Percentiles rank a stretch among this genome's conserved stretches.
Conservation (phyloP, 2,888 invertebrate species). For the Drosophila paranaensis region DNA sequence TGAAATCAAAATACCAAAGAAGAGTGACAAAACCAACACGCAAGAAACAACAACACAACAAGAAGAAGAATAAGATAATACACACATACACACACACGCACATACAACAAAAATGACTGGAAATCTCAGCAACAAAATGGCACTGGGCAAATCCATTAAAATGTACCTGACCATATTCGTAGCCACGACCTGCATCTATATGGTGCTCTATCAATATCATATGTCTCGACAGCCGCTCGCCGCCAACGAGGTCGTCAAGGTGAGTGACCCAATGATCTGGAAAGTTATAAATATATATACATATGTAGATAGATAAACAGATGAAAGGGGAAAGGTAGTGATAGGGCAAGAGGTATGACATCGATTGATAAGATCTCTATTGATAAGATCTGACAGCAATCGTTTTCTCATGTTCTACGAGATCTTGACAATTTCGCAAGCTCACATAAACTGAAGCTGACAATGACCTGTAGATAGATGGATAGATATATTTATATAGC, state of each 20-base stretch:
- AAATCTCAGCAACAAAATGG: constrained; percentile 73
- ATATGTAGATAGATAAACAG: no score
- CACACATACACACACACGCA: neutral
- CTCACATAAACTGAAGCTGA: neutral
- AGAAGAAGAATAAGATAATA: constrained; percentile 12
- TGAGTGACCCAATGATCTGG: constrained; percentile 49
- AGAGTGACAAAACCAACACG: constrained; percentile 62
- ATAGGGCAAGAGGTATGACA: neutral
- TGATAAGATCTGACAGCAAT: constrained; percentile 15
- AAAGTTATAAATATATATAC: neutral
- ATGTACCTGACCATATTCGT: constrained; percentile 88
- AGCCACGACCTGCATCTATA: constrained; percentile 87
- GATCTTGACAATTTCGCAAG: constrained; percentile 12
- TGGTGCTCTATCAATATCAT: constrained; percentile 88
- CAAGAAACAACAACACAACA: constrained; percentile 45
- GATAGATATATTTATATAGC: neutral
- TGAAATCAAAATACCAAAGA: constrained; percentile 66
- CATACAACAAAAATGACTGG: constrained; percentile 21
- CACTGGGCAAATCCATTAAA: constrained; percentile 87
- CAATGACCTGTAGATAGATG: constrained; percentile 2
- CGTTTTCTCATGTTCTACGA: constrained; percentile 1
- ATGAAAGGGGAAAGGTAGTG: no score
- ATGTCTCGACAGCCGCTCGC: constrained; percentile 86
- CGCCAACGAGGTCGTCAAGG: constrained; percentile 82
- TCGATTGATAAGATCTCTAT: constrained; percentile 17